Evolutionary conservation across 2,113 vertebrate genomes (phyloP), one percentile per base, ranked within the genome.

Genomic region (Ictalurus furcatus): DNA sequence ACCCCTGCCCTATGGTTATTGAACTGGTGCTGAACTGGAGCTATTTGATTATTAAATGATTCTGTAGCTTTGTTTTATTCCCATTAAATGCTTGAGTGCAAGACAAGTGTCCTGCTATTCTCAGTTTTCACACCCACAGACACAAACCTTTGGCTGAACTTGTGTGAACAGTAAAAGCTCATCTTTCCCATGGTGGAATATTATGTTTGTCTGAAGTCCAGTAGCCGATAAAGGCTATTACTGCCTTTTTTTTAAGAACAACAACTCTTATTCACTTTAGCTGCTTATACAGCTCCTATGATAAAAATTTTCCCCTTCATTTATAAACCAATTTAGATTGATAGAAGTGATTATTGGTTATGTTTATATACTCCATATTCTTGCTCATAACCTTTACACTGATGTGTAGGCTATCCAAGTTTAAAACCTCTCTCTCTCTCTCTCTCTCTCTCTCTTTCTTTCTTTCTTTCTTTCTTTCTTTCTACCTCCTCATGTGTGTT

Each of bases 61-160:
- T 48, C 34, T 6, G 4, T 52, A 54, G 25, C 14, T 56, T 23
- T 85, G 12, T 23, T 88, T 58, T 6, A 9, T 48, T 25, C n/a
- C 2, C 21, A 44, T 52, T 23, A 65, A 56, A 58, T 58, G 19
- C 16, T 59, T 63, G 11, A 48, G 7, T 82, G 78, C 8, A n/a
- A 44, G 48, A 82, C 5, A 25, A 37, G 86, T 67, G 52, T 83
- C 65, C 59, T 61, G 81, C 28, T 9, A 9, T 86, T 5, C 14
- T 23, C 37, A 34, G 44, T 54, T 59, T 81, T 85, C 40, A 84
- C 80, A 69, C 85, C 73, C 84, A 74, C 89, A 19, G 28, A 23
- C 61, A 61, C 54, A 80, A 67, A 89, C 84, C 56, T 88, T 88
- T 90, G 90, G 79, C 89, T 91, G 90, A 90, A 87, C 84, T 69